Base-by-base conservation (phyloP, 2,113 vertebrate species). In the Dipodomys merriami region DNA sequence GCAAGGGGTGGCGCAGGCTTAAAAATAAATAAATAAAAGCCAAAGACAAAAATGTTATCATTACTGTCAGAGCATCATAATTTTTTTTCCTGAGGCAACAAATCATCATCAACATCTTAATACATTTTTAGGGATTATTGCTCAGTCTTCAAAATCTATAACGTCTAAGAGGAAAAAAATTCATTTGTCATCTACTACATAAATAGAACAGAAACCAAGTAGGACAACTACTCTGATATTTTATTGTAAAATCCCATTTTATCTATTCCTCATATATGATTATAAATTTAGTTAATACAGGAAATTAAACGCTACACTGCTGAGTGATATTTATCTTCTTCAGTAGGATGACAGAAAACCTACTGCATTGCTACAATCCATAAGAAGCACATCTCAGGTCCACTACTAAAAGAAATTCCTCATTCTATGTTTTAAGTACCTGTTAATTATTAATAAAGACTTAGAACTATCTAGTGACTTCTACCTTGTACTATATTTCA, bases 81-180 rank as follows among this genome's bases (percentile, higher is more conserved):
- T 64, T 90, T 86, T 90, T 94, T 95, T 86, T 18, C 85, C 74
- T 46, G 83, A 92, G 82, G 73, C 78, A 95, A 92, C 35, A 96
- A 95, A 95, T 88, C 79, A 94, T 81, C 87, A 94, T 74, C 62
- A 85, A 81, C 25, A 90, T 79, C 73, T 95, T 91, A 86, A 94
- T 78, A 69, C 12, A n/a, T 93, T 91, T 76, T 94, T 78, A 85
- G 53, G 44, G 53, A 90, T 77, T 88, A 90, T 29, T 88, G 33
- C 60, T 91, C 74, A 88, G 88, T 29, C n/a, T 29, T 33, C 13
- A 30, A 93, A 94, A 88, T 96, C 69, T 77, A 85, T 73, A 86
- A 5, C 77, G 44, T 96, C 69, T 77, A 29, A 95, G 67, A 64
- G 49, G 84, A 80, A 53, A 81, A 80, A 87, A 71, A 78, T 88